These are phyloP conservation scores for Spea bombifrons DNA, from an alignment of 2,113 vertebrate genomes.

Conservation along the genomic window DNA sequence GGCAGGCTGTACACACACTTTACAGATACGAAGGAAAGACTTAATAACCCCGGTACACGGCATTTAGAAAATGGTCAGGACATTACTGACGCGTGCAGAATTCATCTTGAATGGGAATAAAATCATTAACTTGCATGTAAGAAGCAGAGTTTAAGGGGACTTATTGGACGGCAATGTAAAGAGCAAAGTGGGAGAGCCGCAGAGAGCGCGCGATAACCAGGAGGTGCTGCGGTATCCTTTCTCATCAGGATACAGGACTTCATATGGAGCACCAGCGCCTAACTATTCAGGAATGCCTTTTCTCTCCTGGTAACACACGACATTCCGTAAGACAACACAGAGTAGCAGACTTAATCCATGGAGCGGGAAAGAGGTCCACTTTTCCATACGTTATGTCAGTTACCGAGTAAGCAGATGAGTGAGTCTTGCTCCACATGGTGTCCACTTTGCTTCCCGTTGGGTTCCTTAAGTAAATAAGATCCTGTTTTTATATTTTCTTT, in stretches of 20 bases:
- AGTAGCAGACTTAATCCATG: no score
- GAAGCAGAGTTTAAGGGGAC: background rate
- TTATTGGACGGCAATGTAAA: background rate
- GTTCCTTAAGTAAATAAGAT: slow-evolving; percentile 15
- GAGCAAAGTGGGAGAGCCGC: background rate
- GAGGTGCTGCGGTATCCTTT: background rate
- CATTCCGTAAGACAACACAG: background rate
- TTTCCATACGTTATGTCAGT: slow-evolving; percentile 1
- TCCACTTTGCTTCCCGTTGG: background rate
- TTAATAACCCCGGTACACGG: background rate
- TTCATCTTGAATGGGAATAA: background rate
- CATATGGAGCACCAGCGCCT: no score
- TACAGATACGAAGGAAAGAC: background rate
- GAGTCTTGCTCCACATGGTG: background rate
- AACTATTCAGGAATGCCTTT: background rate
- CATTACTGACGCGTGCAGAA: background rate
- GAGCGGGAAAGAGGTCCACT: background rate
- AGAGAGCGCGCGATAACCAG: background rate
- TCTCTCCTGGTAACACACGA: background rate
- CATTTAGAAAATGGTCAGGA: background rate
- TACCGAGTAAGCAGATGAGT: background rate
- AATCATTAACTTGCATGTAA: background rate
- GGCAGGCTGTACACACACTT: background rate
- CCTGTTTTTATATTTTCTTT: slow-evolving; percentile 11
- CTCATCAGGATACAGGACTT: background rate